Conservation (phyloP, 2,113 vertebrate species). For the Pterocles gutturalis region DNA sequence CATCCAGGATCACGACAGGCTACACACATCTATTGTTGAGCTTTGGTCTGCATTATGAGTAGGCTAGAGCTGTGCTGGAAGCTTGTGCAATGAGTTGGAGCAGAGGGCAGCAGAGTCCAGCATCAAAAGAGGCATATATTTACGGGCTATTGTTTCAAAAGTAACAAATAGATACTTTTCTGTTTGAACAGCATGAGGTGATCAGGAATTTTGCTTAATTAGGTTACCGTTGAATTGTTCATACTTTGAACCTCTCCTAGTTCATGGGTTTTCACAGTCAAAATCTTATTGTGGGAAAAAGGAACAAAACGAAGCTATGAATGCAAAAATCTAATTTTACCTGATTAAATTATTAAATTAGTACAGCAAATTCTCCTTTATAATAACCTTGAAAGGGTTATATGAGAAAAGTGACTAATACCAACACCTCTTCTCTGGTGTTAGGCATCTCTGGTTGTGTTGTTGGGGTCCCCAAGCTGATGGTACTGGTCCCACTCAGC, state of each 20-base stretch:
- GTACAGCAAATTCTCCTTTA: neutral
- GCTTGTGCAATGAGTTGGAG: neutral
- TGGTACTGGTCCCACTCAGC: neutral
- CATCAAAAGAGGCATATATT: neutral
- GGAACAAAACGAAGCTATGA: neutral
- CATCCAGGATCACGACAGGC: neutral
- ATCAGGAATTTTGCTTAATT: neutral
- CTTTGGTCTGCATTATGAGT: neutral
- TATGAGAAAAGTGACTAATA: neutral
- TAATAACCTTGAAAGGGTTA: neutral
- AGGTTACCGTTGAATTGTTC: neutral
- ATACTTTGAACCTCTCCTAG: neutral
- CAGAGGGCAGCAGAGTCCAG: neutral
- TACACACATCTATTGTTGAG: accelerated
- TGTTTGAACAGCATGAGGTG: neutral
- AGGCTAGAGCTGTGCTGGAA: neutral
- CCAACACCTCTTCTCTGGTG: neutral
- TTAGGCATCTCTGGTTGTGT: accelerated
- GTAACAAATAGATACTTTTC: neutral
- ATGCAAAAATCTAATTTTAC: neutral
- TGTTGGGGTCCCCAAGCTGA: neutral
- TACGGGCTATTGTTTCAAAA: neutral
- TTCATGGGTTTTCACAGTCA: neutral
- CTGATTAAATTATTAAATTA: neutral
- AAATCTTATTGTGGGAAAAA: conserved; percentile 1